Evolutionary conservation across 2,888 invertebrate genomes (phyloP).

Genomic region (Tigriopus californicus): DNA sequence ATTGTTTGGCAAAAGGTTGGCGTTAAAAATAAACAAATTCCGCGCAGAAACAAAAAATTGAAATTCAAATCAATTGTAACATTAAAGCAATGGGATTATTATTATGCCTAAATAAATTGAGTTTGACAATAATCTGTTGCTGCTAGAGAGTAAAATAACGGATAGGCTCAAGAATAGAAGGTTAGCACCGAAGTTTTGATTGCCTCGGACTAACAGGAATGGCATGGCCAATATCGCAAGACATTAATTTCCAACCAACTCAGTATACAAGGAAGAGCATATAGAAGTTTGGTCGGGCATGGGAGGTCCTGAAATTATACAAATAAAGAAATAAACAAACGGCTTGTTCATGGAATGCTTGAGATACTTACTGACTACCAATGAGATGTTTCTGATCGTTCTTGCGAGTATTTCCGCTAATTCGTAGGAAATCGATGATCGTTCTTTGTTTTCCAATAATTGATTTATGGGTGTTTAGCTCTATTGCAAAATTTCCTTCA

Average conservation of each 20-base stretch:
- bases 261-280: conserved; percentile 80
- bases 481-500: conserved; percentile 47
- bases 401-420: conserved; percentile 61
- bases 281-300: conserved; percentile 83
- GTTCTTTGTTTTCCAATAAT: conserved; percentile 56
- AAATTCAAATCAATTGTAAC: too few species aligned
- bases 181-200: conserved; percentile 73
- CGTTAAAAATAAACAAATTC: too few species aligned
- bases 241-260: conserved; percentile 85
- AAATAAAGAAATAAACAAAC: too few species aligned
- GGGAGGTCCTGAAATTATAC: conserved; percentile 53
- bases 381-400: conserved; percentile 61
- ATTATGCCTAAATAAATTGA: too few species aligned
- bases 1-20: too few species aligned
- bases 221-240: conserved; percentile 76
- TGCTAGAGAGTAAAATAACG: too few species aligned
- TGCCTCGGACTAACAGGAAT: conserved; percentile 62
- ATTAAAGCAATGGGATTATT: too few species aligned
- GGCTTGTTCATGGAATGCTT: too few species aligned
- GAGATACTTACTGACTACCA: conserved; percentile 65
- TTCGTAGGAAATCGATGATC: conserved; percentile 71
- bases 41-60: too few species aligned
- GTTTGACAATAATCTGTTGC: too few species aligned
- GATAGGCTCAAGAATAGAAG: too few species aligned
- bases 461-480: conserved; percentile 42